Evolutionary conservation across 2,797 vertebrate species (phyloP), one percentile per base, ranked within the genome.

Genomic region (Serranus cabrilla): DNA sequence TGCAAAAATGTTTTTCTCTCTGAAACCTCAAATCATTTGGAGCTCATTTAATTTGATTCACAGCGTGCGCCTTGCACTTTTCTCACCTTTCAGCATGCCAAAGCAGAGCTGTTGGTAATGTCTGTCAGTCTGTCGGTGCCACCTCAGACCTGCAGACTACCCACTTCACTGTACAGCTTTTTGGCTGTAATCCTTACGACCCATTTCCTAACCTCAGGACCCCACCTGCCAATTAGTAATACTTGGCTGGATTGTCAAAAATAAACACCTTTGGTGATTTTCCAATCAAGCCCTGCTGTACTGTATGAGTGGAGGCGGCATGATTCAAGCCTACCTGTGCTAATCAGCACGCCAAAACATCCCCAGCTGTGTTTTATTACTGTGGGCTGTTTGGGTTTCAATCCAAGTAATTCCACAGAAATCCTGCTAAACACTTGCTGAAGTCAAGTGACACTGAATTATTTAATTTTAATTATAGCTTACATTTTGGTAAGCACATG

Each of bases 241-340:
- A 61, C 45, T 79, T 81, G 80, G 67, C 74, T 64, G n/a, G 20
- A 17, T 34, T 39, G 21, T 63, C 76, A 4, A 70, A 86, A 86
- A 78, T 78, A 83, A 91, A 84, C 77, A 80, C 62, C 65, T 57
- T 71, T 78, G 74, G 71, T 80, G 55, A 77, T 83, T 83, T 80
- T 83, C 56, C 74, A 80, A 54, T 71, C 62, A 57, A 45, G 46
- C 52, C 50, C 20, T 27, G 62, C 61, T 82, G 49, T 77, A 18
- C 64, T 82, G 51, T 77, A 18, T 49, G 46, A 74, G 25, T n/a
- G 39, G 42, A 62, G n/a, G 23, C 56, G 39, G 52, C 59, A 74
- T 43, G 21, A 78, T 40, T 78, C 25, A 52, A 60, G 45, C 11
- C 74, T 58, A 74, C 67, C 55, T 81, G 67, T 66, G 14, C 25